A percentile compares a stretch with the other conserved stretches of the same genome.
phyloP scores from a whole-genome alignment of 2,888 invertebrate species.

The Alcis repandata region DNA sequence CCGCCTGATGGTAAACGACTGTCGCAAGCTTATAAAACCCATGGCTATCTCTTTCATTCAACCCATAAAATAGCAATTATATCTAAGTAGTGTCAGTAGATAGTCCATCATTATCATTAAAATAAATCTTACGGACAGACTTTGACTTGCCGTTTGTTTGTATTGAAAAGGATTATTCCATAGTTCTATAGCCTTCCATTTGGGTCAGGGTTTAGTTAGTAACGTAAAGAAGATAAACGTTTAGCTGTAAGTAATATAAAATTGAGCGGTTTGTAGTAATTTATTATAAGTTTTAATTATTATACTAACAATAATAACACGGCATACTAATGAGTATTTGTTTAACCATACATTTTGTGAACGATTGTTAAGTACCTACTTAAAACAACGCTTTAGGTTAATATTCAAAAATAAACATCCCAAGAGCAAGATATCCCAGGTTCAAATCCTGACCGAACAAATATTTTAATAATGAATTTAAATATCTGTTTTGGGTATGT shows the following conservation, averaged over 20 bases:
- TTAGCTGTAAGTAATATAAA: not conserved
- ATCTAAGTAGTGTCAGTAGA: constrained; percentile 12
- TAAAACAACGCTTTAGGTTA: too few species aligned
- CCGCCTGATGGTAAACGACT: too few species aligned
- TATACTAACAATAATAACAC: not conserved
- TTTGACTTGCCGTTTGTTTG: constrained; percentile 22
- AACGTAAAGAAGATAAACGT: constrained; percentile 15
- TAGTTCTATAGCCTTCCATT: constrained; percentile 9
- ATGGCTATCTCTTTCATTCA: too few species aligned
- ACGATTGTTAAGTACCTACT: too few species aligned
- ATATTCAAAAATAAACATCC: too few species aligned
- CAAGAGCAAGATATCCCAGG: too few species aligned
- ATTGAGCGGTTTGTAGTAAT: not conserved
- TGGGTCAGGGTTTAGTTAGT: constrained; percentile 26
- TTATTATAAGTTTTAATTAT: not conserved
- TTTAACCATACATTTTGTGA: too few species aligned
- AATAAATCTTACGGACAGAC: constrained; percentile 19
- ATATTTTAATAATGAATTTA: too few species aligned
- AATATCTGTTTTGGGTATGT: too few species aligned
- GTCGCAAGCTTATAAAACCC: too few species aligned
- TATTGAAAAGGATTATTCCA: constrained; percentile 28
- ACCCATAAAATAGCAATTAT: not conserved
- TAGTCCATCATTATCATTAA: constrained; percentile 30
- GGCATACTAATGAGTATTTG: too few species aligned
- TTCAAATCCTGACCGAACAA: too few species aligned